These are phyloP conservation scores for Portunus trituberculatus DNA, from an alignment of 1,140 invertebrate species.

Conservation along the genomic window DNA sequence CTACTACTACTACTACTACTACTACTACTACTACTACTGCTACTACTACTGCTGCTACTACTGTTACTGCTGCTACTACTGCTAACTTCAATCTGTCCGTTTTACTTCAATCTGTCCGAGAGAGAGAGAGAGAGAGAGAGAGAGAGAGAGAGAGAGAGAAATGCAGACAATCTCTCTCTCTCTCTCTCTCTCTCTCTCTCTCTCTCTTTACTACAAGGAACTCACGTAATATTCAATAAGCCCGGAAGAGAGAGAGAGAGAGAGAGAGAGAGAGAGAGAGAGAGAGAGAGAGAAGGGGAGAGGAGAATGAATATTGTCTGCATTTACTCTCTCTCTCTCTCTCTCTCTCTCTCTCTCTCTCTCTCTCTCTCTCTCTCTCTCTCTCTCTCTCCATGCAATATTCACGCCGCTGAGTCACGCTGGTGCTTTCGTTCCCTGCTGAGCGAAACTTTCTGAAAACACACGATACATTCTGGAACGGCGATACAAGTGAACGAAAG, in stretches of 20 bases:
- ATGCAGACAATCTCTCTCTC: too few relatives aligned
- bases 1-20: constrained; percentile 28
- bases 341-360: too few relatives aligned
- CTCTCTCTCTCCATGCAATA: background rate
- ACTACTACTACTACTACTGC: constrained; percentile 22
- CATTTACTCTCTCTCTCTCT: too few relatives aligned
- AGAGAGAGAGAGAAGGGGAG: background rate
- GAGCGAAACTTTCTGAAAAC: background rate
- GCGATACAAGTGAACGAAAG: too few relatives aligned
- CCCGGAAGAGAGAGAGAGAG: background rate
- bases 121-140: too few relatives aligned
- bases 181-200: background rate
- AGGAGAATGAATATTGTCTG: background rate
- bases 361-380: too few relatives aligned
- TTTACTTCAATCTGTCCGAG: too few relatives aligned
- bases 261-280: constrained; percentile 29
- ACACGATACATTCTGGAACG: too few relatives aligned
- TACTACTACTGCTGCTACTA: constrained; percentile 23
- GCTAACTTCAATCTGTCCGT: too few relatives aligned
- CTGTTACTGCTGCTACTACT: background rate
- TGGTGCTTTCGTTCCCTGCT: background rate
- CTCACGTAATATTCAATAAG: background rate
- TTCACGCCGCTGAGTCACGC: background rate
- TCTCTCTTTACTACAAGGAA: background rate
- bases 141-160: too few relatives aligned